Evolutionary conservation across 2,888 invertebrate genomes (phyloP).

Genomic region (Dicyrtomina minuta): DNA sequence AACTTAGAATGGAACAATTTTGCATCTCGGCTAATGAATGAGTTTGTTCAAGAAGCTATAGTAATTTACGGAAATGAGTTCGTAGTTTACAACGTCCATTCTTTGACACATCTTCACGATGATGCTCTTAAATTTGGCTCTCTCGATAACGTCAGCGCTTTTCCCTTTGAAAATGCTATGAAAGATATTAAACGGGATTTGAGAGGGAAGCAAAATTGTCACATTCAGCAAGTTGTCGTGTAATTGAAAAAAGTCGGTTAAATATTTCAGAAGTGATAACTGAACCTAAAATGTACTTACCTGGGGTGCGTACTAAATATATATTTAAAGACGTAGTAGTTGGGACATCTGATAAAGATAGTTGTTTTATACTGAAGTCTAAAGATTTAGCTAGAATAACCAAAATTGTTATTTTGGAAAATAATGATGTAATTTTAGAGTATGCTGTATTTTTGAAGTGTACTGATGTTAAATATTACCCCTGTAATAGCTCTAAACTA

Average conservation of each 20-base stretch:
- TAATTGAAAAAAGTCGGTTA: conserved; percentile 1
- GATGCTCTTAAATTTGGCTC: conserved; percentile 55
- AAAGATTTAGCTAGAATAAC: not conserved
- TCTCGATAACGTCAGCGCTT: conserved; percentile 54
- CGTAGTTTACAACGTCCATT: conserved; percentile 56
- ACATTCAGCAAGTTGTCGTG: conserved; percentile 40
- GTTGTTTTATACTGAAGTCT: not conserved
- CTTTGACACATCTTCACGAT: conserved; percentile 55
- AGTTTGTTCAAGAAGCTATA: conserved; percentile 52
- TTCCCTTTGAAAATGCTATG: conserved; percentile 55
- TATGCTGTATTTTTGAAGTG: not conserved
- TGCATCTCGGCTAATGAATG: conserved; percentile 38
- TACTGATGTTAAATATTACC: too few relatives aligned
- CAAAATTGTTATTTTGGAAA: not conserved
- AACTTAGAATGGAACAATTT: conserved; percentile 36
- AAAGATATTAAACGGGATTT: conserved; percentile 43
- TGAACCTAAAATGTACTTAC: not conserved
- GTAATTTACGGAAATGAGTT: conserved; percentile 54
- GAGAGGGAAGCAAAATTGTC: conserved; percentile 32
- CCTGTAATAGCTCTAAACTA: too few relatives aligned
- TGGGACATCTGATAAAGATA: not conserved
- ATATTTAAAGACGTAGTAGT: not conserved
- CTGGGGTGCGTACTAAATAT: not conserved
- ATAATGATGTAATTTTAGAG: not conserved
- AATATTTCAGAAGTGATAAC: not conserved